phyloP scores from a whole-genome alignment of 1,140 invertebrate genomes.

The Apis florea region DNA sequence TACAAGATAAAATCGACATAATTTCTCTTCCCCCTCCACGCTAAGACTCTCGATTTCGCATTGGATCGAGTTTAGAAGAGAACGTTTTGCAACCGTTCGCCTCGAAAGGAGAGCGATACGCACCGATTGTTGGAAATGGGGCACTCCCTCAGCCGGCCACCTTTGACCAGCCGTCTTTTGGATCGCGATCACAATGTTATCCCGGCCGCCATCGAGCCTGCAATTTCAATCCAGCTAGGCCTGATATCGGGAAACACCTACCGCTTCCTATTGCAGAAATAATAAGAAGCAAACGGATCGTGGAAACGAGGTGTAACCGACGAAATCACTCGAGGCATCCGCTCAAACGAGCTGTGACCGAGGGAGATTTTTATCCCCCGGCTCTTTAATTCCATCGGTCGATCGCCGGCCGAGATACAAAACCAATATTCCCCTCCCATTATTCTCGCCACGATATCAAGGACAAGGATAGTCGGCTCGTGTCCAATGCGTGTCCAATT shows the following conservation, averaged over 20 bases:
- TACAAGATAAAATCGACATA: too few relatives aligned
- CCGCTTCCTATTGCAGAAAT: constrained; percentile 74
- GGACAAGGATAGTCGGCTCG: neutral
- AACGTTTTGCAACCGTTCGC: constrained; percentile 8
- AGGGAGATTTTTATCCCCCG: constrained; percentile 59
- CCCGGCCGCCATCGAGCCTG: constrained; percentile 61
- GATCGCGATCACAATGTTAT: constrained; percentile 68
- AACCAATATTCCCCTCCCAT: neutral
- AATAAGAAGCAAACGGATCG: constrained; percentile 62
- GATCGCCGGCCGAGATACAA: constrained; percentile 52
- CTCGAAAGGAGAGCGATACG: constrained; percentile 23
- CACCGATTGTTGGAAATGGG: constrained; percentile 44
- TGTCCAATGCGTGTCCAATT: too few relatives aligned
- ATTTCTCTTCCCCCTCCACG: too few relatives aligned
- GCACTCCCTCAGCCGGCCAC: constrained; percentile 11
- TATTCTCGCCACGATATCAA: constrained; percentile 30
- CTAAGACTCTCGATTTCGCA: too few relatives aligned
- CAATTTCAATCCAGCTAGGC: constrained; percentile 62
- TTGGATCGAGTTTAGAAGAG: too few relatives aligned
- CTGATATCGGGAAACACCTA: constrained; percentile 69
- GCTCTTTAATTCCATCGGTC: constrained; percentile 50
- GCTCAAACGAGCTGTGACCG: constrained; percentile 70
- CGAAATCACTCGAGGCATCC: constrained; percentile 65
- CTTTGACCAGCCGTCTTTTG: constrained; percentile 1
- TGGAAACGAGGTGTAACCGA: constrained; percentile 74